Evolutionary conservation across 2,113 vertebrate species (phyloP).

Genomic region (Taxidea taxus): DNA sequence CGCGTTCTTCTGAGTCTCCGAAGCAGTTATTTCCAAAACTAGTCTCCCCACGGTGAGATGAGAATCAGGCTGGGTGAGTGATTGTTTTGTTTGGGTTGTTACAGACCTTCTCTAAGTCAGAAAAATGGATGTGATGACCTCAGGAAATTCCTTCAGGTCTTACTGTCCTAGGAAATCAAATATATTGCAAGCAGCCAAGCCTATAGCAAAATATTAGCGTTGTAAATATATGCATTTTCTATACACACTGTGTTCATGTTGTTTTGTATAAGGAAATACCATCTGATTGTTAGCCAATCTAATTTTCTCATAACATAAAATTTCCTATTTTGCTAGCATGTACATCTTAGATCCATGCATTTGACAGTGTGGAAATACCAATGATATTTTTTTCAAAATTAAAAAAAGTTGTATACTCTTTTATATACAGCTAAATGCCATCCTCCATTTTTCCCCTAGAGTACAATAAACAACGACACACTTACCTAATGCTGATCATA

Average conservation of each 20-base stretch:
- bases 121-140: conserved; percentile 35
- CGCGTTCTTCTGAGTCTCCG: not conserved
- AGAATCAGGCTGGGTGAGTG: not conserved
- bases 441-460: not conserved
- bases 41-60: not conserved
- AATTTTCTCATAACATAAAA: not conserved
- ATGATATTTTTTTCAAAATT: not conserved
- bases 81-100: not conserved
- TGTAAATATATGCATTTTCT: not conserved
- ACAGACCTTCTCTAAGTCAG: not conserved
- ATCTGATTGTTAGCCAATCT: conserved; percentile 14
- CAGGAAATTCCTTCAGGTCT: not conserved
- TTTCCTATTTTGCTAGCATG: not conserved
- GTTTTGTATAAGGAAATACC: not conserved
- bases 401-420: not conserved
- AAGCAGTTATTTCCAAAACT: not conserved
- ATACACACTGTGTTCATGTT: not conserved
- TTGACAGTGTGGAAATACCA: not conserved
- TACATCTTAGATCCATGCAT: not conserved
- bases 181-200: not conserved
- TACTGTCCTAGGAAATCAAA: not conserved
- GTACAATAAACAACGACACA: not conserved
- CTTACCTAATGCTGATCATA: conserved; percentile 29
- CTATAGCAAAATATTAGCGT: not conserved
- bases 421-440: not conserved